These are phyloP conservation scores for Podilymbus podiceps DNA, from an alignment of 2,113 vertebrate genomes.

Conservation along the genomic window DNA sequence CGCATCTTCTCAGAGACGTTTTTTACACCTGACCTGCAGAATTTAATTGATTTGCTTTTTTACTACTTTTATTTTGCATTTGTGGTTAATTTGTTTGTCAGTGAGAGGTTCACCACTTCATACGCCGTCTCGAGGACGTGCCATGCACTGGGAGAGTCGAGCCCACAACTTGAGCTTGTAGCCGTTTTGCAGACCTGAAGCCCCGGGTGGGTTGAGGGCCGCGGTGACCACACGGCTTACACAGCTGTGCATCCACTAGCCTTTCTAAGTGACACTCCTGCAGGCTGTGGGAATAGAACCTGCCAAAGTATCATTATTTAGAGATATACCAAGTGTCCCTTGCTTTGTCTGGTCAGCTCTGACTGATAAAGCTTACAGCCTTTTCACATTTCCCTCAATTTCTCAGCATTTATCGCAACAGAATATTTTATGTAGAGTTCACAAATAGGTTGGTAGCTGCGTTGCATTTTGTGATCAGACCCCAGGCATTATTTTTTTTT, in stretches of 20 bases:
- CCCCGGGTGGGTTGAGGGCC: not conserved
- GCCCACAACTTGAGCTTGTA: not conserved
- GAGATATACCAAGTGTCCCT: not conserved
- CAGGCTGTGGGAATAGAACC: not conserved
- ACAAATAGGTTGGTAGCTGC: not conserved
- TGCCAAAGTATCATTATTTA: not conserved
- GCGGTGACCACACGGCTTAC: rapidly evolving
- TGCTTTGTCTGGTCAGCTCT: not conserved
- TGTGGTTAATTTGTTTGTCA: not conserved
- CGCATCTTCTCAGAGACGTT: rapidly evolving
- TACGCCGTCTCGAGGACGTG: not conserved
- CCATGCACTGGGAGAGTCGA: rapidly evolving
- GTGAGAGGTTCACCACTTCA: not conserved
- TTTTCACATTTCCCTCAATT: not conserved
- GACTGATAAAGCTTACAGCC: not conserved
- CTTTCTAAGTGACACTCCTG: not conserved
- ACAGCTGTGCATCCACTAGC: not conserved
- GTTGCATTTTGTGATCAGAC: not conserved
- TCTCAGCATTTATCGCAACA: not conserved
- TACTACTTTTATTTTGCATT: not conserved
- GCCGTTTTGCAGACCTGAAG: not conserved
- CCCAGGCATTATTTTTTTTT: not conserved
- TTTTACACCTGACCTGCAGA: not conserved
- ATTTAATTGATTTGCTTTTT: not conserved
- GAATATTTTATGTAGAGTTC: not conserved